Percentiles rank a stretch among this genome's conserved stretches.
phyloP scores from a whole-genome alignment of 2,888 invertebrate species.

The Hecatera dysodea region DNA sequence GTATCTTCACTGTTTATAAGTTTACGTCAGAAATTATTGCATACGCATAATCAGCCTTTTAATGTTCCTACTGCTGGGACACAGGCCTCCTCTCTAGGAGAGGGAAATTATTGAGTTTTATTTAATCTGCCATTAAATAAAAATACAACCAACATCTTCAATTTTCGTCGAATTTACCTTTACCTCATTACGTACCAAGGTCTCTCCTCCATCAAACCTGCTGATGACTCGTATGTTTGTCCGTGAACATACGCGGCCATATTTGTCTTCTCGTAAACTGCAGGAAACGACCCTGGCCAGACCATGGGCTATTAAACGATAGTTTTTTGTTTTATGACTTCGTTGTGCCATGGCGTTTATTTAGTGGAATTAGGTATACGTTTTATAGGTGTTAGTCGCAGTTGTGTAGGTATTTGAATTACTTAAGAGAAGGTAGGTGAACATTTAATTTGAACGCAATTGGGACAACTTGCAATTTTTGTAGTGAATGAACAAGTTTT shows the following conservation, averaged over 20 bases:
- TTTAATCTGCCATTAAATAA: neutral
- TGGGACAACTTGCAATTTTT: no score
- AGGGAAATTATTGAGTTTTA: no score
- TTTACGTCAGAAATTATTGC: no score
- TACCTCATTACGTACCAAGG: conserved; percentile 21
- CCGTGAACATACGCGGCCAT: conserved; percentile 29
- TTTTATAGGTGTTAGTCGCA: no score
- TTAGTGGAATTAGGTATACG: conserved; percentile 3
- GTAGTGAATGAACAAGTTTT: no score
- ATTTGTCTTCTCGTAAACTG: conserved; percentile 62
- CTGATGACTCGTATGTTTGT: conserved; percentile 41
- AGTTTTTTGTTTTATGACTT: conserved; percentile 64
- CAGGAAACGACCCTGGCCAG: conserved; percentile 51
- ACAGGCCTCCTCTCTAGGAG: no score
- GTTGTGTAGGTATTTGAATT: no score
- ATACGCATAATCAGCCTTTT: no score
- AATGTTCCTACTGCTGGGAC: no score
- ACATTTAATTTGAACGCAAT: no score
- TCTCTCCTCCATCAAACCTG: conserved; percentile 15
- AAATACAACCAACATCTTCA: neutral
- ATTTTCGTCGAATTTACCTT: neutral
- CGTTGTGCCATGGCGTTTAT: conserved; percentile 51
- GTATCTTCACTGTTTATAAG: no score
- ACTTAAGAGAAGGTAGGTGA: no score
- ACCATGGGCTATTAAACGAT: conserved; percentile 57